These are phyloP conservation scores for Drosophila paramelanica DNA, from an alignment of 2,888 invertebrate species.

Conservation along the genomic window DNA sequence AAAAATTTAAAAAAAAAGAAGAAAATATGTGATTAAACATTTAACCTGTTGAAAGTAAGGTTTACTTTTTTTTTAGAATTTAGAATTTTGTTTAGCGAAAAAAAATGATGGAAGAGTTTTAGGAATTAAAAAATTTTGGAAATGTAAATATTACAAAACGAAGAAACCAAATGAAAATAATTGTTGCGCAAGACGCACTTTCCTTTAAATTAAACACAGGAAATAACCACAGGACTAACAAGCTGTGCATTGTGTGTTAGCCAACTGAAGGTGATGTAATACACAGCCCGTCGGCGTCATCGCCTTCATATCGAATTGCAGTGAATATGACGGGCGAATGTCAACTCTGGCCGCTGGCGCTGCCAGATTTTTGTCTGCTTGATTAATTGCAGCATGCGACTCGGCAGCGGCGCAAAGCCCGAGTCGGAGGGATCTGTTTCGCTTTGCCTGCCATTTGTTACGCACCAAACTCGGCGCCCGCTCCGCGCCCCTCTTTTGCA, in stretches of 20 bases:
- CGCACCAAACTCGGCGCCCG: not conserved
- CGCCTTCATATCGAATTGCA: constrained; percentile 43
- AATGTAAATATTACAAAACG: no score
- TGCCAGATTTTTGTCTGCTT: constrained; percentile 70
- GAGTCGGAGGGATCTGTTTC: not conserved
- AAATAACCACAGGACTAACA: constrained; percentile 17
- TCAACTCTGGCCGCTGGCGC: constrained; percentile 49
- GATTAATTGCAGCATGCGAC: constrained; percentile 68
- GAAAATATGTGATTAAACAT: no score
- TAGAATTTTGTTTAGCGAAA: no score
- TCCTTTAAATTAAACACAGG: constrained; percentile 5
- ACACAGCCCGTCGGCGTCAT: constrained; percentile 15
- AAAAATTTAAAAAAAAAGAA: no score
- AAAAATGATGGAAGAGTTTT: no score
- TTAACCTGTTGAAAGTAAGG: no score
- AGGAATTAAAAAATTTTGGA: no score
- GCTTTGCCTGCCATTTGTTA: constrained; percentile 52
- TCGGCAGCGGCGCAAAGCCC: not conserved
- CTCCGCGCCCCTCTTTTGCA: not conserved
- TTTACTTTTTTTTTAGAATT: no score
- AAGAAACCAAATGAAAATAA: no score
- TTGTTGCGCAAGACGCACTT: not conserved
- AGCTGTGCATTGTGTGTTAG: constrained; percentile 17
- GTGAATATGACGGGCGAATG: constrained; percentile 27
- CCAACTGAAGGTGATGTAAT: constrained; percentile 30